Evolutionary conservation across 2,888 invertebrate species (phyloP).

Genomic region (Nematopogon swammerdamellus): DNA sequence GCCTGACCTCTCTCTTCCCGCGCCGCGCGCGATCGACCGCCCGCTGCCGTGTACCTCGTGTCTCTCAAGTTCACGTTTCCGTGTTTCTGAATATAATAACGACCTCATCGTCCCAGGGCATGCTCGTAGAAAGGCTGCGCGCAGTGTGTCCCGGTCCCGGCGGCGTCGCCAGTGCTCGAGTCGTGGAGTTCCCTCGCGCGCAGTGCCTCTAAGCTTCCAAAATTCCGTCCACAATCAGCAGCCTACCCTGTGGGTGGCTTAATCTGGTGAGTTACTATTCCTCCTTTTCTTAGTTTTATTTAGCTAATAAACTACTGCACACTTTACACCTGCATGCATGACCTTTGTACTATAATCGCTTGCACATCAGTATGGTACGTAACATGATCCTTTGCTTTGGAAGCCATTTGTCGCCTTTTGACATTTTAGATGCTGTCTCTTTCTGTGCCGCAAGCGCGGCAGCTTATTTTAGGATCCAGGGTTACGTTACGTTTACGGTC

Average conservation of each 20-base stretch:
- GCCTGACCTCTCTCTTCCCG: neutral
- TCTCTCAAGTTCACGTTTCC: neutral
- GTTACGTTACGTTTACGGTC: too few species aligned
- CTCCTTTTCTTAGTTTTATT: conserved; percentile 9
- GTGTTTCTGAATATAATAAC: neutral
- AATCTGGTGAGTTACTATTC: conserved; percentile 56
- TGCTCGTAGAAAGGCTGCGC: neutral
- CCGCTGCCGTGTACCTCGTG: neutral
- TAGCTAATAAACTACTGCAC: neutral
- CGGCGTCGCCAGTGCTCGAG: conserved; percentile 40
- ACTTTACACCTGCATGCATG: neutral
- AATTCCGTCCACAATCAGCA: conserved; percentile 78
- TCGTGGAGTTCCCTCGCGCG: conserved; percentile 52
- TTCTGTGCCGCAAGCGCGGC: too few species aligned
- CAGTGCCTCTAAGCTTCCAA: conserved; percentile 67
- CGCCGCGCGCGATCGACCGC: neutral
- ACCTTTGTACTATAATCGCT: conserved; percentile 6
- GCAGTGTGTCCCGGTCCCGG: conserved; percentile 10
- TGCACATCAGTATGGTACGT: conserved; percentile 8
- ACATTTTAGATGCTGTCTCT: too few species aligned
- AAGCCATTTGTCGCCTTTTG: too few species aligned
- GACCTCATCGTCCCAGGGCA: neutral
- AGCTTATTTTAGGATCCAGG: too few species aligned
- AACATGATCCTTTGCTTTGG: too few species aligned
- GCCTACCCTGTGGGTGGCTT: conserved; percentile 81